Evolutionary conservation across 2,113 vertebrate genomes (phyloP), one percentile per base, ranked within the genome.

Genomic region (Eleginops maclovinus): DNA sequence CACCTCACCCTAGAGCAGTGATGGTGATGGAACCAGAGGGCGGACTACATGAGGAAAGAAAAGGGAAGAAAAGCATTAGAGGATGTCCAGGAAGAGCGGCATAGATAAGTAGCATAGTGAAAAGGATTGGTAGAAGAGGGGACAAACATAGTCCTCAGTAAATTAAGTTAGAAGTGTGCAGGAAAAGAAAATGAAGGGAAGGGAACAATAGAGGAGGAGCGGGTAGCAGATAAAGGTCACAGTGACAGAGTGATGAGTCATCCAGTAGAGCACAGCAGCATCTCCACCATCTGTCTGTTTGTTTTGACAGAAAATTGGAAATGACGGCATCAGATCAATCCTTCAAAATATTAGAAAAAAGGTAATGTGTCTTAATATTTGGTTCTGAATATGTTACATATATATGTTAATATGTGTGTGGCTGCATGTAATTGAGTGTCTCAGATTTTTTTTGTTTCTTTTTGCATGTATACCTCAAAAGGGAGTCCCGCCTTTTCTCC

Each of bases 231-330:
- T 72, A 90, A 91, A 92, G 90, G 88, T 90, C 87, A 86, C 66
- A 26, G 65, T 74, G 76, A 86, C 81, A 82, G 77, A 59, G 67
- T 77, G 87, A 83, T 92, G 87, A 91, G 87, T 91, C 88, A 93
- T 86, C 22, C 67, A 47, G 75, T 66, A n/a, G 62, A 81, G 69
- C 51, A 53, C 60, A 75, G 62, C 75, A 68, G 73, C 54, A 44
- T 81, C 70, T 56, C 46, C 22, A 36, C 14, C 60, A 79, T 86
- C 77, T 72, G 36, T 70, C 75, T 72, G 36, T 70, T 81, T 87
- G 77, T 63, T 84, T 74, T 79, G 75, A 49, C 79, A 69, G 65
- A 55, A 86, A 44, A 58, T 66, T 41, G 36, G 62, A 54, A 47
- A 79, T 66, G 53, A 81, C 53, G 76, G 51, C 75, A 63, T 56